These are phyloP conservation scores for Coelopa frigida DNA, from an alignment of 1,140 invertebrate genomes.

Conservation along the genomic window DNA sequence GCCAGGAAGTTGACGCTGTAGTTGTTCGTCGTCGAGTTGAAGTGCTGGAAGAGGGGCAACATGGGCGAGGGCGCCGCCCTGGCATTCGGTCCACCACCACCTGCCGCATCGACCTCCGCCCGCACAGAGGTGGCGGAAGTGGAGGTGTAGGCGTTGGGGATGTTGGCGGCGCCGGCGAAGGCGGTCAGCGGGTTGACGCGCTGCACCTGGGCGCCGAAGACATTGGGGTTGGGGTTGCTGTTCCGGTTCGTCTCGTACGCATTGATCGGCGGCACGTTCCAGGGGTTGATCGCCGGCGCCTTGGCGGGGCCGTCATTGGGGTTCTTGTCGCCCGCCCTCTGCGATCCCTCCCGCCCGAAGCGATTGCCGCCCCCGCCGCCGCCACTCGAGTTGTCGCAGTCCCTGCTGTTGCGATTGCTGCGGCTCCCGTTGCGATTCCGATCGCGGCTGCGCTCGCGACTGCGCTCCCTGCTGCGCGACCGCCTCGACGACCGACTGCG, in stretches of 20 bases:
- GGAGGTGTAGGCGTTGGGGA: too few relatives aligned
- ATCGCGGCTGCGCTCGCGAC: constrained; percentile 51
- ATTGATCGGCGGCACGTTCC: background rate
- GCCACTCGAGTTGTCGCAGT: constrained; percentile 45
- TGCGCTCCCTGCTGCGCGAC: constrained; percentile 47
- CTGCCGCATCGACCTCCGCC: background rate
- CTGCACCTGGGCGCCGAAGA: too few relatives aligned
- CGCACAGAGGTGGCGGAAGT: too few relatives aligned
- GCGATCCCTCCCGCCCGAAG: constrained; percentile 22
- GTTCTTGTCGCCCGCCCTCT: constrained; percentile 8
- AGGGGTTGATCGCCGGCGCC: constrained; percentile 8
- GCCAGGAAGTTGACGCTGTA: constrained; percentile 22
- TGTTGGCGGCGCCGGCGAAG: too few relatives aligned
- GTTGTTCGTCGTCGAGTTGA: constrained; percentile 24
- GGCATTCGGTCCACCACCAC: background rate
- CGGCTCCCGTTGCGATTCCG: constrained; percentile 49
- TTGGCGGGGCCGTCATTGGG: background rate
- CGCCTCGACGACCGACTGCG: constrained; percentile 16
- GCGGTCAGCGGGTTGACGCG: too few relatives aligned
- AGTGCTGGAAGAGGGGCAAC: too few relatives aligned
- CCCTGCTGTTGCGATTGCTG: constrained; percentile 46
- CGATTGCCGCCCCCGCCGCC: constrained; percentile 26
- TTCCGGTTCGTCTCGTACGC: too few relatives aligned
- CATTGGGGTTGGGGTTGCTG: too few relatives aligned
- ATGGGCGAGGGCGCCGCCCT: too few relatives aligned